Conservation (phyloP, 2,113 vertebrate species). For the Osmerus eperlanus region DNA sequence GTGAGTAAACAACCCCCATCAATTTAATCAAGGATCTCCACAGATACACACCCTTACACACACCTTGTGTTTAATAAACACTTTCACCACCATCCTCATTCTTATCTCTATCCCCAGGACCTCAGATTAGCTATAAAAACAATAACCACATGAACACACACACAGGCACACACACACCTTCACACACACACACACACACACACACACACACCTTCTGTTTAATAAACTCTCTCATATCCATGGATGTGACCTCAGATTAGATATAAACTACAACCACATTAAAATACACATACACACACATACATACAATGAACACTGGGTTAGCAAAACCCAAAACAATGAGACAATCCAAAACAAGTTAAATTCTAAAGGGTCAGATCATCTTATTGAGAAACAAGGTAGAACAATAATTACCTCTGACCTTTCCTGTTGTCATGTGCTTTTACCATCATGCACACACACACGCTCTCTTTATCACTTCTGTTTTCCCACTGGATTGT, state of each 20-base stretch:
- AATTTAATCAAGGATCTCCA: neutral
- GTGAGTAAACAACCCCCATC: neutral
- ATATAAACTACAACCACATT: conserved; percentile 17
- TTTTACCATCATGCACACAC: no score
- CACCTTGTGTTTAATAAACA: conserved; percentile 8
- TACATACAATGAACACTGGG: neutral
- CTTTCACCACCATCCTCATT: neutral
- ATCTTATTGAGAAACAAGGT: no score
- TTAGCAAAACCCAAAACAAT: no score
- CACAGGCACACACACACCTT: neutral
- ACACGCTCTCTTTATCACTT: no score
- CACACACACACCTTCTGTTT: neutral
- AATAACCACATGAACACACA: conserved; percentile 23
- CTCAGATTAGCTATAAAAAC: conserved; percentile 16
- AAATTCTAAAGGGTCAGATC: no score
- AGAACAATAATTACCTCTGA: no score
- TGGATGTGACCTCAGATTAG: no score
- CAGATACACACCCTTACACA: neutral
- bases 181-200: conserved; percentile 9
- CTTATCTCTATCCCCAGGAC: conserved; percentile 11
- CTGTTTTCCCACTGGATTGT: no score
- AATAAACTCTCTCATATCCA: no score
- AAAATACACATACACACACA: neutral
- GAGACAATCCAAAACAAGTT: no score
- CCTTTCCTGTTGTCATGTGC: no score